Conservation (phyloP, 30 jellyfish, hydroid and myxozoan genomes). For the Pelagia noctiluca region DNA sequence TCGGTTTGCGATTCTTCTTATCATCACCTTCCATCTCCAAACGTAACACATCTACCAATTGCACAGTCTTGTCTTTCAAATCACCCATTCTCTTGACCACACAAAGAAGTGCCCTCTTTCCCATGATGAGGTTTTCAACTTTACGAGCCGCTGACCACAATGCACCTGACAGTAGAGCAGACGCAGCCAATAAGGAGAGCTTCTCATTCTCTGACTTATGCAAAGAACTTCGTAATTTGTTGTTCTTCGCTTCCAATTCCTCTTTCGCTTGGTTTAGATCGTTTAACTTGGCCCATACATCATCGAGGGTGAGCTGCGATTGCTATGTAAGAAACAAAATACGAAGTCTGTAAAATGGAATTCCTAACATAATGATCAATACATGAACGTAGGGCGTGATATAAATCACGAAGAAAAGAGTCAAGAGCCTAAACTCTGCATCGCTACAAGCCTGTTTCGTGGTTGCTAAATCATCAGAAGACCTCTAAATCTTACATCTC, state of each 20-base stretch:
- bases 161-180: conserved; percentile 60
- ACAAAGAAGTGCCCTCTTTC: conserved; percentile 5
- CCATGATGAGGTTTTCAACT: conserved; percentile 4
- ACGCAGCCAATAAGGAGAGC: conserved; percentile 40
- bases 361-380: neutral
- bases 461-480: too few species aligned
- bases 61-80: conserved; percentile 36
- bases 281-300: conserved; percentile 42
- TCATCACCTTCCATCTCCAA: conserved; percentile 59
- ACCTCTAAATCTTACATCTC: too few species aligned
- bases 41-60: conserved; percentile 52
- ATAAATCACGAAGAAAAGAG: too few species aligned
- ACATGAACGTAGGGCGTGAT: too few species aligned
- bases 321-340: conserved; percentile 7
- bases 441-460: too few species aligned
- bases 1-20: conserved; percentile 39
- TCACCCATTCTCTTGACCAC: conserved; percentile 9
- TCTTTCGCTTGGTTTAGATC: conserved; percentile 51
- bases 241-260: conserved; percentile 35
- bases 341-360: neutral
- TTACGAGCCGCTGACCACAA: neutral
- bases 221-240: conserved; percentile 8
- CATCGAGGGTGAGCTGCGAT: conserved; percentile 51
- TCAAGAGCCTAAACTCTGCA: too few species aligned
- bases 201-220: conserved; percentile 16